Evolutionary conservation across 2,888 invertebrate genomes (phyloP).

Genomic region (Pterostichus madidus): DNA sequence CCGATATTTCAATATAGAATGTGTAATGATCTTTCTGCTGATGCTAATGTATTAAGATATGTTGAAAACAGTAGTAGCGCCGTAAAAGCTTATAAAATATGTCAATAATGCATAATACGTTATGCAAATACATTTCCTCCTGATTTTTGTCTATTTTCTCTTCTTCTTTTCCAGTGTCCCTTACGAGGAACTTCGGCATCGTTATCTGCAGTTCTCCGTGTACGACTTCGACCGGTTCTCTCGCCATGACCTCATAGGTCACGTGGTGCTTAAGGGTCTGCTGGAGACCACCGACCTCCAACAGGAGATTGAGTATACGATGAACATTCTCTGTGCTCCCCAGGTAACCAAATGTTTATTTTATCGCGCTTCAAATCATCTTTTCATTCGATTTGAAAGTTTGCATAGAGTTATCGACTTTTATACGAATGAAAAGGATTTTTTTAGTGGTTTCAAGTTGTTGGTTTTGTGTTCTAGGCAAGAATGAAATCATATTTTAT

Average conservation of each 20-base stretch:
- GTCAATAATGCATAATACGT: neutral
- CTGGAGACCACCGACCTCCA: conserved; percentile 88
- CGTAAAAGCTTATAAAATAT: no score
- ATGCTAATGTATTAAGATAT: no score
- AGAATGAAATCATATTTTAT: no score
- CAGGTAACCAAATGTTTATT: conserved; percentile 79
- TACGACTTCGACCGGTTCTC: conserved; percentile 95
- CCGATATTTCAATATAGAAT: no score
- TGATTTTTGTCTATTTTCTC: no score
- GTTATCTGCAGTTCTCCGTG: conserved; percentile 91
- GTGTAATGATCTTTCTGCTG: no score
- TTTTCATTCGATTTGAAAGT: conserved; percentile 30
- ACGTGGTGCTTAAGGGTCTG: conserved; percentile 89
- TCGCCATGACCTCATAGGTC: conserved; percentile 91
- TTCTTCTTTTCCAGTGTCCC: conserved; percentile 80
- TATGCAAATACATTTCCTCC: neutral
- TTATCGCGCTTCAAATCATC: conserved; percentile 20
- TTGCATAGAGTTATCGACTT: neutral
- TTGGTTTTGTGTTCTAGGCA: neutral
- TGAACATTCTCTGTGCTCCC: conserved; percentile 89
- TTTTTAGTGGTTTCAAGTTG: neutral
- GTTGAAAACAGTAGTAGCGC: no score
- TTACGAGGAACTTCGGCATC: conserved; percentile 86
- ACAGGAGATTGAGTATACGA: conserved; percentile 90
- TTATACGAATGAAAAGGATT: neutral